phyloP scores from a whole-genome alignment of 2,888 invertebrate genomes.

The Drosophila putrida region DNA sequence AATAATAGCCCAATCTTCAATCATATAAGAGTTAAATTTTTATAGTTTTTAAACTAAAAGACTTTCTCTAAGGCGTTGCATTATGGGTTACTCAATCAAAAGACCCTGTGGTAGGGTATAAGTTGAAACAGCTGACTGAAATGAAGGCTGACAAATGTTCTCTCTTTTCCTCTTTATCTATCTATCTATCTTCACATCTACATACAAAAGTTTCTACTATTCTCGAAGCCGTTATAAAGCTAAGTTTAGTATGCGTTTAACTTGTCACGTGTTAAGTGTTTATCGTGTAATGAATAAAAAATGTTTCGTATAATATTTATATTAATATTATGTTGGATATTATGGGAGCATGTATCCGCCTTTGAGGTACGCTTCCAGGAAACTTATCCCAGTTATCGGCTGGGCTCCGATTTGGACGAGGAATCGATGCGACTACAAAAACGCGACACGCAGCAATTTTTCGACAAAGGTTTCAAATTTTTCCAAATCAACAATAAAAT shows the following conservation, averaged over 20 bases:
- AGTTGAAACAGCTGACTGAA: not conserved
- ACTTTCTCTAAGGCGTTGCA: no score
- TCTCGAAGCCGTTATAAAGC: slow-evolving; percentile 49
- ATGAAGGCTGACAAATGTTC: not conserved
- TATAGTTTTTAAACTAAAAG: no score
- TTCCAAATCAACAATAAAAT: slow-evolving; percentile 13
- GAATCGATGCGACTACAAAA: slow-evolving; percentile 62
- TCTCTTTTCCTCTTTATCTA: not conserved
- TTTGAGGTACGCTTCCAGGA: slow-evolving; percentile 75
- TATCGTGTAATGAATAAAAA: slow-evolving; percentile 25
- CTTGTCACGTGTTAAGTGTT: slow-evolving; percentile 56
- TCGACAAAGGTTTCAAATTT: slow-evolving; percentile 75
- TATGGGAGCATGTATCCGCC: slow-evolving; percentile 22
- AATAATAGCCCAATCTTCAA: no score
- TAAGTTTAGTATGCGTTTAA: slow-evolving; percentile 8
- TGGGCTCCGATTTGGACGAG: slow-evolving; percentile 60
- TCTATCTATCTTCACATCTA: not conserved
- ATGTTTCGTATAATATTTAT: slow-evolving; percentile 62
- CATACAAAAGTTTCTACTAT: slow-evolving; percentile 12
- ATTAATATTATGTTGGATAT: slow-evolving; percentile 41
- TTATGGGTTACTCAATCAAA: no score
- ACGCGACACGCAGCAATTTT: slow-evolving; percentile 78
- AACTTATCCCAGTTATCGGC: slow-evolving; percentile 49
- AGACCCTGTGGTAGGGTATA: no score
- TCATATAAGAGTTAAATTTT: no score